Evolutionary conservation across 92 coral and sea anemone genomes (phyloP).

Genomic region (Palythoa grandiflora): DNA sequence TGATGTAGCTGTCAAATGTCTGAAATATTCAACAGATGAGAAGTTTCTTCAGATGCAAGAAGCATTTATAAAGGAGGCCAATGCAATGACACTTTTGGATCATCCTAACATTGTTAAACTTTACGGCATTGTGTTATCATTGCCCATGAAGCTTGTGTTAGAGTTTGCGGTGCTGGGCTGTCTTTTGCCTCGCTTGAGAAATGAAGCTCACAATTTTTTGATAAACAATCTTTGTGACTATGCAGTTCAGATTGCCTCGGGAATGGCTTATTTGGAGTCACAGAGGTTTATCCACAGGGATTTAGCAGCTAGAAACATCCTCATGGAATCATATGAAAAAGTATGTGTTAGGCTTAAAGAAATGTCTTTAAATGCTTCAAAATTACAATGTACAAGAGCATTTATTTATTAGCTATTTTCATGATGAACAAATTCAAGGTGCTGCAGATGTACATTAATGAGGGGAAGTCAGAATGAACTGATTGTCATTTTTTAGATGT

Average conservation of each 20-base stretch:
- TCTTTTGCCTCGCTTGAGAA: conserved; percentile 72
- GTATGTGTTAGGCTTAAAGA: conserved; percentile 24
- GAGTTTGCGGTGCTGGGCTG: conserved; percentile 93
- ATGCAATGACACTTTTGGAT: conserved; percentile 93
- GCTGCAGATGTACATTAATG: too few relatives aligned
- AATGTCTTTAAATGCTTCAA: too few relatives aligned
- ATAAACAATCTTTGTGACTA: conserved; percentile 83
- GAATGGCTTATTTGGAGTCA: conserved; percentile 95
- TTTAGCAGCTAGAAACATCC: conserved; percentile 89
- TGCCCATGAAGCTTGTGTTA: conserved; percentile 89
- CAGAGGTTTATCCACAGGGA: conserved; percentile 95
- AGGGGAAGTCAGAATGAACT: too few relatives aligned
- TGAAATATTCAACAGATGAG: conserved; percentile 78
- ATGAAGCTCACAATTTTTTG: conserved; percentile 79
- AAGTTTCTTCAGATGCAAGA: conserved; percentile 86
- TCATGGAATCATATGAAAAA: conserved; percentile 85
- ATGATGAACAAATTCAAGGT: too few relatives aligned
- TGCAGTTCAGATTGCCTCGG: conserved; percentile 94
- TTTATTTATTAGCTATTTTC: too few relatives aligned
- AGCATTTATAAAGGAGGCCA: conserved; percentile 95
- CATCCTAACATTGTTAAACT: conserved; percentile 91
- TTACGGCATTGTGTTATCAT: conserved; percentile 86
- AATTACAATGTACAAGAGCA: too few relatives aligned
- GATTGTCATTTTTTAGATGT: too few relatives aligned
- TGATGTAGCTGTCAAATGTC: conserved; percentile 94